Evolutionary conservation across 2,113 vertebrate species (phyloP).

Genomic region (Zosterops lateralis): DNA sequence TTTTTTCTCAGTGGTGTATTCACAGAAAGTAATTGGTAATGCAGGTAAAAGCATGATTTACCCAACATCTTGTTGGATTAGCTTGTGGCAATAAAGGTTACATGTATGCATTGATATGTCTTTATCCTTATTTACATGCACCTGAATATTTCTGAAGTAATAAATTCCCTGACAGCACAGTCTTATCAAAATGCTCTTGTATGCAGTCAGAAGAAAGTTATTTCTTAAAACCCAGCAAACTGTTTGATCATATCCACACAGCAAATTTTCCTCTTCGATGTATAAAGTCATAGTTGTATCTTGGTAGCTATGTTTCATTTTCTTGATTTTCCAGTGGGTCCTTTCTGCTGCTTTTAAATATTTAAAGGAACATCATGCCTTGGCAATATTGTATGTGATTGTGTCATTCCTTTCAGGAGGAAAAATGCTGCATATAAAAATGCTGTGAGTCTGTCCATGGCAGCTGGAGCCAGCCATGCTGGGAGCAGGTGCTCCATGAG

Average conservation of each 20-base stretch:
- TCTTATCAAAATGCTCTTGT: background rate
- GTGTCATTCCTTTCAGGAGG: background rate
- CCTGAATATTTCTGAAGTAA: background rate
- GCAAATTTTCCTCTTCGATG: background rate
- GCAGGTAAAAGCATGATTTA: background rate
- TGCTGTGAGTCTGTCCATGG: background rate
- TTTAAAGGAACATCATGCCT: background rate
- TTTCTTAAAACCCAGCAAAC: background rate
- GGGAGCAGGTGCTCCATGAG: constrained; percentile 27
- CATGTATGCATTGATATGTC: background rate
- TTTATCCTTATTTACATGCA: background rate
- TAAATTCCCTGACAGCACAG: background rate
- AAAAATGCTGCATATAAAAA: background rate
- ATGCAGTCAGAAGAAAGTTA: background rate
- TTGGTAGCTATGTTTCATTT: background rate
- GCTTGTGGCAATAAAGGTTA: background rate
- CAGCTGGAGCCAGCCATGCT: background rate
- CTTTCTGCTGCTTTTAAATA: background rate
- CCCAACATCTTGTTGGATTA: background rate
- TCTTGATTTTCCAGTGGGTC: background rate
- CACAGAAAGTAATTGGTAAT: background rate
- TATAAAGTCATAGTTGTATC: background rate
- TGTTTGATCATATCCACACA: background rate
- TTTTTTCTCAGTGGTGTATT: background rate
- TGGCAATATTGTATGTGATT: background rate